phyloP scores from a whole-genome alignment of 2,113 vertebrate genomes.

The Oreochromis tanganicae region DNA sequence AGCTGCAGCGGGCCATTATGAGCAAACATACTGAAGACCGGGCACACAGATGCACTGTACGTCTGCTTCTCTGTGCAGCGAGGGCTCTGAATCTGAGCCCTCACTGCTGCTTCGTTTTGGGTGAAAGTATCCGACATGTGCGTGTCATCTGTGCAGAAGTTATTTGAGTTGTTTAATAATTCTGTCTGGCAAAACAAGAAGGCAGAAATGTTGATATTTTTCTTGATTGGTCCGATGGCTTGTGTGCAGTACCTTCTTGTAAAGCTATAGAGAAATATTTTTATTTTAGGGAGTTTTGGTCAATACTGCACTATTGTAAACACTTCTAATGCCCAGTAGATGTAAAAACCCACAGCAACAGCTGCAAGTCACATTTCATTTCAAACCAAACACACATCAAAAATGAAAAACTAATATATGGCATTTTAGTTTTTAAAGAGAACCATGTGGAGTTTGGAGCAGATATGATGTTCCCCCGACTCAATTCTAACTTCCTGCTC shows the following conservation, averaged over 20 bases:
- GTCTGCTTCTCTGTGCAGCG: neutral
- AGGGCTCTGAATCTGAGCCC: neutral
- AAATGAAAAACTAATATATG: neutral
- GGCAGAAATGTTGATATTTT: neutral
- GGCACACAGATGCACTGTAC: neutral
- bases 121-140: neutral
- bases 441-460: neutral
- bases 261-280: neutral
- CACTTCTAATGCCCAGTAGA: neutral
- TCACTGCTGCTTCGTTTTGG: neutral
- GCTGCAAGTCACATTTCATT: neutral
- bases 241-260: neutral
- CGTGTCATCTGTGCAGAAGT: neutral
- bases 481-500: slow-evolving; percentile 33
- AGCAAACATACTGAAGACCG: neutral
- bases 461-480: neutral
- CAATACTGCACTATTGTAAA: neutral
- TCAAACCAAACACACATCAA: neutral
- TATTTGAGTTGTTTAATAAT: neutral
- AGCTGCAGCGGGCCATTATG: neutral
- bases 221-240: neutral
- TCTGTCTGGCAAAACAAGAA: neutral
- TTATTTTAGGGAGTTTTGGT: neutral
- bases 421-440: neutral
- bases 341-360: neutral